Evolutionary conservation across 2,113 vertebrate genomes (phyloP), one percentile per base, ranked within the genome.

Genomic region (Vireo altiloquus): DNA sequence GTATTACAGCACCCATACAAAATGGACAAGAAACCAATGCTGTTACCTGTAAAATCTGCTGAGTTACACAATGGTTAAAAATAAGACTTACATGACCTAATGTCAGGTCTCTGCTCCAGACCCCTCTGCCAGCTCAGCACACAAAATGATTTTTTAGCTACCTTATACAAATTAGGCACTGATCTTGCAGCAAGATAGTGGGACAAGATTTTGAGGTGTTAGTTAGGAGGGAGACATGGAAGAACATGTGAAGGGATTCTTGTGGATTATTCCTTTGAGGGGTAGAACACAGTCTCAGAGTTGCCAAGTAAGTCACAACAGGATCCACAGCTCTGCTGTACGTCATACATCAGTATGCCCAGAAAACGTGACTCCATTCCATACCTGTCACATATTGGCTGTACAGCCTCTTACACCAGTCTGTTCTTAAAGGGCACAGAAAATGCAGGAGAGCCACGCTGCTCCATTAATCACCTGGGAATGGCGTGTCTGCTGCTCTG

Each of bases 21-120:
- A 40, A 78, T n/a, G 39, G 69, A 71, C 66, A 69, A 85, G 81
- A 97, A 96, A 82, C 42, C 92, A 96, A 68, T 56, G n/a, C 18
- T 2, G 3, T 30, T 70, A 49, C 11, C 2, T n/a, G 56, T 24
- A 80, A 93, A 84, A 49, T 42, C 35, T 81, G 24, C 40, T 71
- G 22, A 35, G 15, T 64, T 92, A 50, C 22, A 57, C 27, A 47
- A 10, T 61, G 33, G 21, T 57, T 66, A 40, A 49, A 39, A 80
- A 30, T 31, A 50, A 61, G 3, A n/a, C 33, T 74, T 85, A 70
- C 17, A 66, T 28, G 15, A 50, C 12, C 23, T 80, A 25, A 77
- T 63, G 19, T 47, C 23, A 54, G 13, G 15, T 79, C 11, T 64
- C 33, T 53, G 25, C 18, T 75, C 40, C 37, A 49, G 8, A 20